Evolutionary conservation across 2,113 vertebrate genomes (phyloP).

Genomic region (Nyctereutes procyonoides): DNA sequence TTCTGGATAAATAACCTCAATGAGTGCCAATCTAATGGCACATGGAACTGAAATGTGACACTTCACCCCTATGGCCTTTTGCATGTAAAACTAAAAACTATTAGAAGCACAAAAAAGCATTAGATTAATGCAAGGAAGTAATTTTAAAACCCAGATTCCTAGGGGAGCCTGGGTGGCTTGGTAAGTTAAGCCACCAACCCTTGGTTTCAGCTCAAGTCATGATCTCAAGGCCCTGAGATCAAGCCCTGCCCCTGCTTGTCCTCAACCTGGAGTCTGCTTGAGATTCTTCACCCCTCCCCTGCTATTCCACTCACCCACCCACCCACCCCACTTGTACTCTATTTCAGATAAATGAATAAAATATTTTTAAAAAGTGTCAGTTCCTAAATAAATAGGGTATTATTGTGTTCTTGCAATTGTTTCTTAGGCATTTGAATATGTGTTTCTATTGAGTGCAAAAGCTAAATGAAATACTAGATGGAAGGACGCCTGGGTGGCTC

Average conservation of each 20-base stretch:
- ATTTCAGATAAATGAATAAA: neutral
- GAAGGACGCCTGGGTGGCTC: neutral
- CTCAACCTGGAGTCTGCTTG: neutral
- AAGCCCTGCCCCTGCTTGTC: neutral
- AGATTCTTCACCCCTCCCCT: neutral
- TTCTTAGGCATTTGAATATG: neutral
- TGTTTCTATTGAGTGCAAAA: neutral
- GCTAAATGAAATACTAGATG: neutral
- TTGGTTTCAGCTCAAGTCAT: neutral
- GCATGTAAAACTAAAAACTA: slow-evolving; percentile 8
- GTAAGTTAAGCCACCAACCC: neutral
- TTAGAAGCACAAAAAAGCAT: neutral
- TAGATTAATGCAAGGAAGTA: neutral
- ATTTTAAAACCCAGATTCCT: neutral
- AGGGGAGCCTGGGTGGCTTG: neutral
- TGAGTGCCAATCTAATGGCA: neutral
- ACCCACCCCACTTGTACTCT: neutral
- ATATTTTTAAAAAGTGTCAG: neutral
- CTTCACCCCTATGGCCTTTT: neutral
- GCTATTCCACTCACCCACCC: neutral
- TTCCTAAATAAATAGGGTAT: neutral
- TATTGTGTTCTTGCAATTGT: neutral
- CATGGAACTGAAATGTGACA: neutral
- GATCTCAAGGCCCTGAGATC: neutral
- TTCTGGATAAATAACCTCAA: slow-evolving; percentile 33